Evolutionary conservation across 2,797 vertebrate genomes (phyloP).

Genomic region (Spinibarbus caldwelli): DNA sequence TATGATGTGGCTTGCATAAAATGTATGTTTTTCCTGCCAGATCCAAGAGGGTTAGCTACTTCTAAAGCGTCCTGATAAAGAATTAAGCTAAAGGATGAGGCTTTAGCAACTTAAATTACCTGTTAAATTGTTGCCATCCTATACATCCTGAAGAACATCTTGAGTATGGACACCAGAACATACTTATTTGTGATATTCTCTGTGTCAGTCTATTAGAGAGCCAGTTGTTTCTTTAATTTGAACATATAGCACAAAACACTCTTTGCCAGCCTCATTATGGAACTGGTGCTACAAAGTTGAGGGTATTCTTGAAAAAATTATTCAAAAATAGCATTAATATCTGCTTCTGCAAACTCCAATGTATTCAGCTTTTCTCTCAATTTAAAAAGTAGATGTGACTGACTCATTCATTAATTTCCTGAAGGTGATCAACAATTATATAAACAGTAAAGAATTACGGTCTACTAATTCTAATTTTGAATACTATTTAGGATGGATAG

Average conservation of each 20-base stretch:
- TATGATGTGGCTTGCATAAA: background rate
- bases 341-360: background rate
- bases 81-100: background rate
- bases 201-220: background rate
- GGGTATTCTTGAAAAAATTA: background rate
- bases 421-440: background rate
- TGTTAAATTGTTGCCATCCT: background rate
- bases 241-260: background rate
- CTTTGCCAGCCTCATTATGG: background rate
- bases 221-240: background rate
- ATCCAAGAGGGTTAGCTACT: background rate
- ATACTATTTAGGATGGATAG: too few species aligned
- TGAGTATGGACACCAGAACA: background rate
- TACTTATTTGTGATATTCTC: background rate
- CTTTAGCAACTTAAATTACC: background rate
- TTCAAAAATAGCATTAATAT: background rate
- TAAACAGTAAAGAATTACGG: too few species aligned
- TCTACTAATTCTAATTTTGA: too few species aligned
- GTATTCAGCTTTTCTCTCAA: background rate
- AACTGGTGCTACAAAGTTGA: background rate
- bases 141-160: background rate
- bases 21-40: background rate
- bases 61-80: background rate
- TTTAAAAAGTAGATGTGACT: background rate
- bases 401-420: background rate